Conservation (phyloP, 2,113 vertebrate genomes). For the Ptyas mucosa region DNA sequence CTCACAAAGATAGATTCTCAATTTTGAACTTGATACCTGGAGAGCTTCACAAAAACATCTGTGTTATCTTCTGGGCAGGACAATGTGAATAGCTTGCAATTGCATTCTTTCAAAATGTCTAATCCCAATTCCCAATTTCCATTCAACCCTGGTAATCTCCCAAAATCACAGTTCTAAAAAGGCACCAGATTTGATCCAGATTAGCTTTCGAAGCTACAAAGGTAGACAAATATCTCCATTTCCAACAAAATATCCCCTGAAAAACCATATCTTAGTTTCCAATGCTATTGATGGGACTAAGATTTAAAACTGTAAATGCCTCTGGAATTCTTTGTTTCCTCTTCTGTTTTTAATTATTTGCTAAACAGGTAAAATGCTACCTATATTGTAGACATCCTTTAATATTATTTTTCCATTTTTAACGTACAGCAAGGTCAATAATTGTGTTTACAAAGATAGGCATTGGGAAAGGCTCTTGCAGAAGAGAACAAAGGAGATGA, state of each 20-base stretch:
- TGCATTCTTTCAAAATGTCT: background rate
- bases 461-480: conserved; percentile 32
- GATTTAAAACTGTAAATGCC: background rate
- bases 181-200: background rate
- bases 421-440: conserved; percentile 55
- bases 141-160: background rate
- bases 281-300: background rate
- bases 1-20: background rate
- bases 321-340: background rate
- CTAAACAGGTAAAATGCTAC: conserved; percentile 2
- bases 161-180: background rate
- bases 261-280: background rate
- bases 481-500: conserved; percentile 69
- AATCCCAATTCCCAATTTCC: background rate
- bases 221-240: background rate
- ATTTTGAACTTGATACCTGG: background rate
- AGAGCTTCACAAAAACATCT: background rate
- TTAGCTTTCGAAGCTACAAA: background rate
- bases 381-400: background rate
- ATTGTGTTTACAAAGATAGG: conserved; percentile 36
- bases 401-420: conserved; percentile 50
- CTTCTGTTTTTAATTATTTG: background rate
- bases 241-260: background rate
- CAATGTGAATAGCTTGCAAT: background rate
- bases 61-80: background rate